These are phyloP conservation scores for Acromyrmex charruanus DNA, from an alignment of 1,140 invertebrate species.

Conservation along the genomic window DNA sequence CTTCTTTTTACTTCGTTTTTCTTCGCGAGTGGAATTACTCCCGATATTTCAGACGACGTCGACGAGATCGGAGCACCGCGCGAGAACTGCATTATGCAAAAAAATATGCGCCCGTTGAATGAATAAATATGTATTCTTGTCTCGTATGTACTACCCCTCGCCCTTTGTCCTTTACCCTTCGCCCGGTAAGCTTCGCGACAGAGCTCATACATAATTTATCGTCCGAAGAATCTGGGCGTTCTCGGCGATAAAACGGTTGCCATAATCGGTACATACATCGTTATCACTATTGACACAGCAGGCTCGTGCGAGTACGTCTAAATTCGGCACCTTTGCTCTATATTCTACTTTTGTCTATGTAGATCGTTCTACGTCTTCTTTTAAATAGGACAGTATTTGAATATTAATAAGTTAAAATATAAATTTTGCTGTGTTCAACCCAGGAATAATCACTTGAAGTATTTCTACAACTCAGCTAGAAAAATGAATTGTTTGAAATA, in stretches of 20 bases:
- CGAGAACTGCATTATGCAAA: slow-evolving; percentile 77
- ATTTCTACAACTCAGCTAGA: too few relatives aligned
- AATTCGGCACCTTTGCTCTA: slow-evolving; percentile 34
- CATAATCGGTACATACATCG: slow-evolving; percentile 67
- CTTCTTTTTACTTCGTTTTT: not conserved
- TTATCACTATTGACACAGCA: slow-evolving; percentile 65
- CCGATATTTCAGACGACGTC: slow-evolving; percentile 42
- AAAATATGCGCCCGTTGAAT: slow-evolving; percentile 75
- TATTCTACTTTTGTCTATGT: not conserved
- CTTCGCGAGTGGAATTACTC: slow-evolving; percentile 12
- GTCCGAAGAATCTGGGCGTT: slow-evolving; percentile 58
- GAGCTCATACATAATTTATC: slow-evolving; percentile 79
- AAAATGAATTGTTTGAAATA: too few relatives aligned
- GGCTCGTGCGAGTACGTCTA: slow-evolving; percentile 55
- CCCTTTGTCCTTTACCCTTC: slow-evolving; percentile 58
- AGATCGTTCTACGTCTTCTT: not conserved
- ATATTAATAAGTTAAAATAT: too few relatives aligned
- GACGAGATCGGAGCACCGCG: slow-evolving; percentile 46
- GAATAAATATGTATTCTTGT: slow-evolving; percentile 79
- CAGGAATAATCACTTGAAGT: too few relatives aligned
- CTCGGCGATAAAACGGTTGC: slow-evolving; percentile 68
- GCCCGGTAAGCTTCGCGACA: slow-evolving; percentile 48
- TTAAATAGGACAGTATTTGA: not conserved
- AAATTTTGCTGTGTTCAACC: too few relatives aligned
- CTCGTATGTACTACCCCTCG: slow-evolving; percentile 46